Conservation (phyloP, 2,113 vertebrate species). For the Cyphomyrus plagiostoma region DNA sequence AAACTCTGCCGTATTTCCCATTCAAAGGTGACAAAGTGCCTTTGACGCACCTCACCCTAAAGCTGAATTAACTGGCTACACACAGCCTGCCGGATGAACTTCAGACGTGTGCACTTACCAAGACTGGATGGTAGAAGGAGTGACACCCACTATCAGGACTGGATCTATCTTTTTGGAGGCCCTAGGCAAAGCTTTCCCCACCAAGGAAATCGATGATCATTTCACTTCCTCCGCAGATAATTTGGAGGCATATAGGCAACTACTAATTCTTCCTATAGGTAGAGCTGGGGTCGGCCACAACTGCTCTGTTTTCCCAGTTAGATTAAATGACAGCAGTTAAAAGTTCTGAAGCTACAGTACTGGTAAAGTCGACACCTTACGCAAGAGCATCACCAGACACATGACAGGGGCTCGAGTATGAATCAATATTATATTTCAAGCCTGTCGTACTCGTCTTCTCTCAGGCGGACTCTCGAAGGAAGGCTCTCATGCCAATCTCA, state of each 20-base stretch:
- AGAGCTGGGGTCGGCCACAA: background rate
- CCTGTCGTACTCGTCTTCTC: background rate
- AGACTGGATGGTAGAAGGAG: background rate
- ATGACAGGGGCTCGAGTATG: background rate
- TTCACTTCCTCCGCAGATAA: background rate
- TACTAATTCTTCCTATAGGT: background rate
- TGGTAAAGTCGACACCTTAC: background rate
- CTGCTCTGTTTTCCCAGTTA: background rate
- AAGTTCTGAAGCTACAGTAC: background rate
- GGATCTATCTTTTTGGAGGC: background rate
- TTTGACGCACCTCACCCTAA: background rate
- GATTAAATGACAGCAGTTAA: background rate
- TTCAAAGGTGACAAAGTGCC: background rate
- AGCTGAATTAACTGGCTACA: background rate
- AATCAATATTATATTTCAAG: conserved; percentile 10
- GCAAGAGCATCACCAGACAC: background rate
- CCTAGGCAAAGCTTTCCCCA: background rate
- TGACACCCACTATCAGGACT: background rate
- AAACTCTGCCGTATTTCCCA: background rate
- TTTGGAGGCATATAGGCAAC: background rate
- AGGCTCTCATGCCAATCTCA: conserved; percentile 1
- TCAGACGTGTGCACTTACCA: background rate
- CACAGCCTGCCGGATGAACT: background rate
- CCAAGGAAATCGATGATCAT: background rate
- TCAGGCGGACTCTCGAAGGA: background rate